Evolutionary conservation across 2,113 vertebrate genomes (phyloP).

Genomic region (Acrocephalus arundinaceus): DNA sequence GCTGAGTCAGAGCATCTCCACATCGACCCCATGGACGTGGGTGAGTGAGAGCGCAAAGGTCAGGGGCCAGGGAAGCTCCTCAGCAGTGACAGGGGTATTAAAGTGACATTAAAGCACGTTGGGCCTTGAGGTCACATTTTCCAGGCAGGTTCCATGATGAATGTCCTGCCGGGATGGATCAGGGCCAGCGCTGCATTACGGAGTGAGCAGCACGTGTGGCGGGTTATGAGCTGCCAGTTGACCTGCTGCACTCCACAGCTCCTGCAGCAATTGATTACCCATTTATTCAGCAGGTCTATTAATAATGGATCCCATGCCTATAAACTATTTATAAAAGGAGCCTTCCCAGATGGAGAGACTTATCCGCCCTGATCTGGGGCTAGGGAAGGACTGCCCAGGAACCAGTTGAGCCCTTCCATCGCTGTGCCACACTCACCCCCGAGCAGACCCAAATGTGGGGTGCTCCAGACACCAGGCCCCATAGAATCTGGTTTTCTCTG

Average conservation of each 20-base stretch:
- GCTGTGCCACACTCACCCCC: fast-evolving
- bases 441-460: fast-evolving
- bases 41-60: conserved; percentile 39
- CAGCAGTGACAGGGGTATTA: background rate
- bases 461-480: background rate
- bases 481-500: background rate
- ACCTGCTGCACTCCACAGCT: conserved; percentile 45
- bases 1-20: conserved; percentile 65
- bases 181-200: background rate
- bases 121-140: background rate
- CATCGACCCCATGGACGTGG: conserved; percentile 80
- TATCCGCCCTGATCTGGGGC: background rate
- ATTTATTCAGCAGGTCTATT: conserved; percentile 41
- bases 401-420: background rate
- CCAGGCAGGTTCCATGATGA: background rate
- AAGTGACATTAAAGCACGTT: background rate
- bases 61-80: background rate
- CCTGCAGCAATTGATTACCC: conserved; percentile 47
- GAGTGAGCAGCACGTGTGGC: background rate
- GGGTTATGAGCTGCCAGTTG: background rate
- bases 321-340: conserved; percentile 45
- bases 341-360: background rate
- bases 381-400: background rate
- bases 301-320: conserved; percentile 34
- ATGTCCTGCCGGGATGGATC: background rate